Evolutionary conservation across 1,140 invertebrate genomes (phyloP), one percentile per base, ranked within the genome.

Genomic region (Arctopsyche grandis): DNA sequence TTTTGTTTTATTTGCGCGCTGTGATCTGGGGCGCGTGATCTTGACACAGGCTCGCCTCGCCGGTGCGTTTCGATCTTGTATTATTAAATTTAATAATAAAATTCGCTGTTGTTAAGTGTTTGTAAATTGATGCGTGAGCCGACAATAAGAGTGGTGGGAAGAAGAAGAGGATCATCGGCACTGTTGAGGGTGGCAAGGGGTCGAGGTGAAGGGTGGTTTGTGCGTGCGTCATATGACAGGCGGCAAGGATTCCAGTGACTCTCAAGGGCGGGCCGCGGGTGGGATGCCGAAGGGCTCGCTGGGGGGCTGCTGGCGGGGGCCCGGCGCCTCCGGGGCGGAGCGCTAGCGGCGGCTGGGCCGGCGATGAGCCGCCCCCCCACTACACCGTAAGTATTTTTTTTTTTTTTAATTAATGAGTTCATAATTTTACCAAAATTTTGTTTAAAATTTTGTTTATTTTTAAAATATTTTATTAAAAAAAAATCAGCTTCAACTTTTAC

Each of bases 341-440:
- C 81, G 81, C 79, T 87, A 85, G 86, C 85, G 85, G 86, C 86
- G 87, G 85, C 84, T 86, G 85, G 83, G 75, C 83, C 87, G 87
- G 87, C 87, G 86, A 89, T 89, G 87, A 86, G 87, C 86, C 86
- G 86, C 85, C 85, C 84, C 86, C 85, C 86, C 86, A 86, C 86
- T 87, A 86, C 87, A 87, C 84, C 86, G 87, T 89, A 83, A 89
- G 87, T 89, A 86, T 75, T 74, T 78, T 77, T 76, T 60, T 71
- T n/a, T n/a, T 46, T 73, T 69, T 74, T 60, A 58, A 69, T 14
- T 69, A 75, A 19, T 75, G 22, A 16, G 1, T 22, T 26, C n/a
- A n/a, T n/a, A n/a, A n/a, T n/a, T n/a, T n/a, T n/a, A n/a, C n/a
- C 21, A 12, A 74, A 52, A 22, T 22, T 7, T 56, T 7, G 4